Base-by-base conservation (phyloP, 2,888 invertebrate genomes). In the Ophion ellenae region DNA sequence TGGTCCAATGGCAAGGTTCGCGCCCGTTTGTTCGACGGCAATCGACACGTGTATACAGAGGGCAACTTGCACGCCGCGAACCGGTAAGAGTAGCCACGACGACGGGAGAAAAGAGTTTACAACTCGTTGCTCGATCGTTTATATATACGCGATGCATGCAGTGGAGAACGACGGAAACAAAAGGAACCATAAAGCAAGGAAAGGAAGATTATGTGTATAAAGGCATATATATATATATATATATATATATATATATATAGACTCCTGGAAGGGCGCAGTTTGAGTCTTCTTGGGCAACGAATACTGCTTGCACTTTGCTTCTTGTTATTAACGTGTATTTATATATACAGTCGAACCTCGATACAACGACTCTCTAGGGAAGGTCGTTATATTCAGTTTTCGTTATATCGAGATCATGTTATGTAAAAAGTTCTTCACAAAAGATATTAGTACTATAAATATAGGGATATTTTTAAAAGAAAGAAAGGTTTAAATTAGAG, bases 81-180 rank as follows among this genome's bases (percentile, higher is more conserved):
- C 36, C 17, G 9, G 57, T 45, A 88, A 83, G 85, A 86, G 77
- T 81, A 79, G 84, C 71, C 83, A 75, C 66, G 76, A 61, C 24
- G 32, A 71, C 69, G 75, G 9, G 40, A 40, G 64, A 78, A 81
- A 87, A 73, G 80, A 86, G 82, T 87, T 87, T 87, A 87, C 85
- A 85, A 87, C 83, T 83, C 87, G 81, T 85, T 85, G 83, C 83
- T 77, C 40, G 40, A 70, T 67, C 40, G 45, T 32, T 32, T 74
- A 73, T 77, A 61, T 40, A 53, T 75, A 75, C 28, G 57, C 32
- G 67, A 17, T 14, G 24, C 57, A 40, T 64, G 36, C 28, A 63
- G 77, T 17, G 57, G 73, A 83, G 53, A 78, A 70, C 80, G 75
- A 85, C 20, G 36, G 73, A 71, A 76, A 79, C 57, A 76, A 84